Base-by-base conservation (phyloP, 2,797 vertebrate species). In the Dendrocincla fuliginosa region DNA sequence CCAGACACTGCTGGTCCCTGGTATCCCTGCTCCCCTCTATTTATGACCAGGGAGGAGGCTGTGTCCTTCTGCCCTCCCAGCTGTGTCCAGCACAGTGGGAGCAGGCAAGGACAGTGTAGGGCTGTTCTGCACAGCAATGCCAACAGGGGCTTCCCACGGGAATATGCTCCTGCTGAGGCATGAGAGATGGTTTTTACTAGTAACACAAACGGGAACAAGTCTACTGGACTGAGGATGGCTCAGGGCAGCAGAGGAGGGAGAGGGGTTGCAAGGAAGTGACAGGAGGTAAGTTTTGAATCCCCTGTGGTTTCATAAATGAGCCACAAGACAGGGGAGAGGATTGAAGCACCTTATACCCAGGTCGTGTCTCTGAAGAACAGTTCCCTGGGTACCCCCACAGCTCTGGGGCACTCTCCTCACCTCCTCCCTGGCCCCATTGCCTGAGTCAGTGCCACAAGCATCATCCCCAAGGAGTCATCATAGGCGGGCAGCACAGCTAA, bases 61-160 rank as follows among this genome's bases (percentile, higher is more conserved):
- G 28, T 33, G 2, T 35, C 55, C 68, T 89, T 55, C 84, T 79
- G 84, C 44, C 59, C 42, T 89, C 42, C 55, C 78, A 83, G 39
- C 37, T 39, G 47, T 7, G 50, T 30, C 75, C 73, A 55, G 69
- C 0, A 4, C 33, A 27, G 47, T 1, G 1, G 79, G 39, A 63
- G 52, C 63, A 50, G 49, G 16, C 0, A 2, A 32, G 37, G 52
- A 27, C 14, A 7, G 41, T 0, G 20, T 3, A 6, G 32, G 41
- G 80, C 12, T 68, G 59, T 11, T 78, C 63, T 3, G 6, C 42
- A 68, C 65, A 33, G 64, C 3, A 7, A 9, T 47, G 30, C 41
- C 76, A 56, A 9, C 0, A 0, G 16, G 39, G 3, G 5, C 11
- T 87, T 78, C 49, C 78, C 8, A 1, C 0, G 0, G 67, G 22